These are phyloP conservation scores for Pteromalus puparum DNA, from an alignment of 1,140 invertebrate species.

Conservation along the genomic window DNA sequence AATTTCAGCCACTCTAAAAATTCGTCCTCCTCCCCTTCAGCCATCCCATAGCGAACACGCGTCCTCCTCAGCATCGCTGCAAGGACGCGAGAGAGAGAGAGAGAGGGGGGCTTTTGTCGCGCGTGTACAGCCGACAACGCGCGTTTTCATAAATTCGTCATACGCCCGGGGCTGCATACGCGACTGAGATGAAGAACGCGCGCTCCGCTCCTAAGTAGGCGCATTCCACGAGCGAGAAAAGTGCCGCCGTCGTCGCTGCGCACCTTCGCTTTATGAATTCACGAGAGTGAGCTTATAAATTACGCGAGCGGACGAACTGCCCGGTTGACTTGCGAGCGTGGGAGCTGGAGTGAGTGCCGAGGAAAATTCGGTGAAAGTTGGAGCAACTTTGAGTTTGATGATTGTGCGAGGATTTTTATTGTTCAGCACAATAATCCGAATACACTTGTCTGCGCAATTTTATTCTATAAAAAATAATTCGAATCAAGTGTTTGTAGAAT, in stretches of 20 bases:
- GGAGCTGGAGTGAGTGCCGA: background rate
- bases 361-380: background rate
- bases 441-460: too few relatives aligned
- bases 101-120: background rate
- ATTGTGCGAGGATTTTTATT: too few relatives aligned
- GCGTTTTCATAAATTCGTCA: slow-evolving; percentile 50
- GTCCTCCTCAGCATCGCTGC: background rate
- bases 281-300: slow-evolving; percentile 7
- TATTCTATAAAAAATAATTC: too few relatives aligned
- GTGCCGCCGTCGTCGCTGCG: background rate
- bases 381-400: too few relatives aligned
- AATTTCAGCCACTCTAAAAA: background rate
- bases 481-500: too few relatives aligned
- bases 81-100: background rate
- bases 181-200: slow-evolving; percentile 10
- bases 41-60: background rate
- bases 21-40: background rate
- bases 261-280: slow-evolving; percentile 37
- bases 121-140: background rate
- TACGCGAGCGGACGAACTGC: background rate
- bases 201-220: slow-evolving; percentile 17
- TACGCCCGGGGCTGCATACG: background rate
- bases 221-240: slow-evolving; percentile 21
- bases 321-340: background rate
- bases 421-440: too few relatives aligned